Evolutionary conservation across 2,888 invertebrate genomes (phyloP).

Genomic region (Girardia tigrina): DNA sequence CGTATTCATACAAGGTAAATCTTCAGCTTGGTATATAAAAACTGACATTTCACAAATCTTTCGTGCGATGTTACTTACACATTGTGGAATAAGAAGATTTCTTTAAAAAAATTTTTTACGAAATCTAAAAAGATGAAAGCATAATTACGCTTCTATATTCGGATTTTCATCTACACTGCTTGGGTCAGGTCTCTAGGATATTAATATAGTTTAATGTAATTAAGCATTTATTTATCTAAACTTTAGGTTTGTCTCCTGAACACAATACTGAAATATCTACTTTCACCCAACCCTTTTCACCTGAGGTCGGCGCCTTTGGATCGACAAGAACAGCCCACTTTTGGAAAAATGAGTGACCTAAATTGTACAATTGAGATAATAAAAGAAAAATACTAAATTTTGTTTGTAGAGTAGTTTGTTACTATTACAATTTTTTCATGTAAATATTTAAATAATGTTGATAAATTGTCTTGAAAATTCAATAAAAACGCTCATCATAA

Average conservation of each 20-base stretch:
- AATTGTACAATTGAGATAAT: too few species aligned
- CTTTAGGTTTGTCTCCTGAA: not conserved
- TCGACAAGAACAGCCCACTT: slow-evolving; percentile 24
- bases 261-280: slow-evolving; percentile 21
- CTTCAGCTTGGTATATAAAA: slow-evolving; percentile 30
- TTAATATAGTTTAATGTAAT: not conserved
- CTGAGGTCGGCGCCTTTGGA: slow-evolving; percentile 14
- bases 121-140: not conserved
- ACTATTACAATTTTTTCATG: too few species aligned
- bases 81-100: slow-evolving; percentile 20
- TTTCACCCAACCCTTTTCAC: slow-evolving; percentile 15
- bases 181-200: not conserved
- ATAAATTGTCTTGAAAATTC: too few species aligned
- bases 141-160: not conserved
- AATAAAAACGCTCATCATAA: too few species aligned
- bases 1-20: slow-evolving; percentile 30
- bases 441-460: too few species aligned
- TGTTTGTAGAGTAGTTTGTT: too few species aligned
- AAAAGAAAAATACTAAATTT: too few species aligned
- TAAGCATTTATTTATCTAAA: not conserved
- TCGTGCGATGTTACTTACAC: not conserved
- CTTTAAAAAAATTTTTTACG: not conserved
- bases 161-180: not conserved
- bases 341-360: slow-evolving; percentile 15
- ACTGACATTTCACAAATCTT: slow-evolving; percentile 25